These are phyloP conservation scores for Lasioglossum baleicum DNA, from an alignment of 1,140 invertebrate species.

Conservation along the genomic window DNA sequence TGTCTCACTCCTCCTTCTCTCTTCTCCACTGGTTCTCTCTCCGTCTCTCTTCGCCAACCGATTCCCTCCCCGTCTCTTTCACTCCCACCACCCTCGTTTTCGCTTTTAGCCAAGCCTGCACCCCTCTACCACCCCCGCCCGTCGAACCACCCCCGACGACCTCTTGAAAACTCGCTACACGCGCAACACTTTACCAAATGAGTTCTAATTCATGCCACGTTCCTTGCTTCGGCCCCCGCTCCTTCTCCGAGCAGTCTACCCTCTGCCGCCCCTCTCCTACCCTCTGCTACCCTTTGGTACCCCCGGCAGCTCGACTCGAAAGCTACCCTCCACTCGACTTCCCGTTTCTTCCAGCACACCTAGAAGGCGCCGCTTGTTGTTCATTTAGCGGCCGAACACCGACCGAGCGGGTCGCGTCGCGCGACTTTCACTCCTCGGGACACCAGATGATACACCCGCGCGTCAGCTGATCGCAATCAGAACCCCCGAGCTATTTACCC, in stretches of 20 bases:
- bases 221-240: conserved; percentile 7
- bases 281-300: neutral
- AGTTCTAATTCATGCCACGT: conserved; percentile 66
- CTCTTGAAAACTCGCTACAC: conserved; percentile 48
- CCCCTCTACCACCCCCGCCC: neutral
- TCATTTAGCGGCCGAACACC: conserved; percentile 20
- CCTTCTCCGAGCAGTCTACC: too few species aligned
- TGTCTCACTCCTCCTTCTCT: too few species aligned
- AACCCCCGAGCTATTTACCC: too few species aligned
- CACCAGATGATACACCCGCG: too few species aligned
- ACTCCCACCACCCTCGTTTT: conserved; percentile 17
- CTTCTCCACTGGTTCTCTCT: too few species aligned
- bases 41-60: too few species aligned
- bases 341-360: conserved; percentile 19
- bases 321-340: conserved; percentile 11
- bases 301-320: neutral
- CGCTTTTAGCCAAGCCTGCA: conserved; percentile 15
- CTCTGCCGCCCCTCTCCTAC: neutral
- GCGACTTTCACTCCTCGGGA: too few species aligned
- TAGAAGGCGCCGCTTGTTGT: conserved; percentile 31
- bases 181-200: conserved; percentile 66
- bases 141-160: conserved; percentile 21
- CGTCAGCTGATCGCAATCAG: too few species aligned
- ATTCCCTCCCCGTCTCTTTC: neutral
- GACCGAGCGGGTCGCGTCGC: too few species aligned